These are phyloP conservation scores for Apeltes quadracus DNA, from an alignment of 2,113 vertebrate species.

Conservation along the genomic window DNA sequence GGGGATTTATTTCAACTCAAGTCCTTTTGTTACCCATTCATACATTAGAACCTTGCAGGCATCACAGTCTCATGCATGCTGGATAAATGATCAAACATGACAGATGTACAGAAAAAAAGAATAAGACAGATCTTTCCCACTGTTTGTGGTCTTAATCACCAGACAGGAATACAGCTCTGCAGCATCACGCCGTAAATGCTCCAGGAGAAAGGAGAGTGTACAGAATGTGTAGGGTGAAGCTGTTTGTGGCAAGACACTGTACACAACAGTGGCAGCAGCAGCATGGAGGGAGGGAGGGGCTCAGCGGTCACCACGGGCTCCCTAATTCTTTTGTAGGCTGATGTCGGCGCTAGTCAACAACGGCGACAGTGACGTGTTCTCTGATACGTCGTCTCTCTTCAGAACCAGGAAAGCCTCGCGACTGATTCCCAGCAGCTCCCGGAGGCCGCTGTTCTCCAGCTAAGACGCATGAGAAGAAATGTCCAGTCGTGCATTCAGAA, in stretches of 20 bases:
- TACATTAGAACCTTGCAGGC: constrained; percentile 53
- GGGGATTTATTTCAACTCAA: constrained; percentile 64
- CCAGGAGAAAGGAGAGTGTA: neutral
- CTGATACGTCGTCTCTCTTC: constrained; percentile 87
- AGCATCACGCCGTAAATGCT: constrained; percentile 28
- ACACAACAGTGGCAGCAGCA: constrained; percentile 34
- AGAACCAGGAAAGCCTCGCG: constrained; percentile 93
- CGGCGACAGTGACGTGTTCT: constrained; percentile 88
- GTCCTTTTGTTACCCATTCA: constrained; percentile 51
- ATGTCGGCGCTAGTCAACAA: constrained; percentile 88
- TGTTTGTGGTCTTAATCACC: constrained; percentile 25
- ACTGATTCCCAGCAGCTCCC: constrained; percentile 96
- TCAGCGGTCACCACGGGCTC: neutral
- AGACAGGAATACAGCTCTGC: constrained; percentile 21
- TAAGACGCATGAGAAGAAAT: constrained; percentile 41
- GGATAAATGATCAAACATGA: constrained; percentile 43
- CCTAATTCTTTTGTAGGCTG: constrained; percentile 90
- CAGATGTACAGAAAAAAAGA: constrained; percentile 31
- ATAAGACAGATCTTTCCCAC: neutral
- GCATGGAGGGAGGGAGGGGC: neutral
- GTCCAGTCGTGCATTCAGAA: neutral
- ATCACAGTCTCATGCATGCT: constrained; percentile 49
- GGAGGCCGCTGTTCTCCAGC: constrained; percentile 91
- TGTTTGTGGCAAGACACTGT: constrained; percentile 33
- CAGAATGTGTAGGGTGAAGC: constrained; percentile 17